Evolutionary conservation across 2,113 vertebrate species (phyloP), one percentile per base, ranked within the genome.

Genomic region (Leuciscus idus): DNA sequence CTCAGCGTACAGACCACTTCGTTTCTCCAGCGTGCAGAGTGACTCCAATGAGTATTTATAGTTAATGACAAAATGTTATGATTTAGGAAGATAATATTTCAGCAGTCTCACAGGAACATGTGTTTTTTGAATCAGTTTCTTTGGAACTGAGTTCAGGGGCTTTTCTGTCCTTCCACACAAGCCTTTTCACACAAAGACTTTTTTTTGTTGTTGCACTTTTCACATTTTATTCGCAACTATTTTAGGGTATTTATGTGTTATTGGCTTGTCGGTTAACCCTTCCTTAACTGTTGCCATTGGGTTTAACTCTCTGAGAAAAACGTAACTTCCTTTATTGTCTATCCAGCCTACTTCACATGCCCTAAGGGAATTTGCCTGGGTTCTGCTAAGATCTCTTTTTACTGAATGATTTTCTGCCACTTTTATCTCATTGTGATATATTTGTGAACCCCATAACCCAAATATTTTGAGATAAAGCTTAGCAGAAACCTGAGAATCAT

Each of bases 41-140:
- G 91, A 91, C 91, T 94, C 89, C 85, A 92, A 92, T 87, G 89
- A 93, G 84, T 92, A 93, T 95, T 95, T 96, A 93, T 93, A 94
- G 92, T 85, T 94, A 90, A 92, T 94, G 87, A 94, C 87, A 91
- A 92, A 92, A 94, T 93, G 90, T 93, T 94, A 93, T 90, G 89
- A 93, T 95, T 94, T 92, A 89, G 92, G 87, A 92, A 93, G 94
- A 90, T 92, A 94, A 93, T 92, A 94, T 95, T 96, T 95, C 92
- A 93, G 91, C 92, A 87, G 89, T 91, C 93, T 94, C 92, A 89
- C 90, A 92, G 88, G 91, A 92, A 91, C 94, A 92, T 93, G 90
- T 94, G 92, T 92, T 94, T 90, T 91, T 90, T 91, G 77, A 93
- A 91, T 93, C 91, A 93, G 89, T 89, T 90, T 91, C 88, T 89